Conservation (phyloP, 2,797 vertebrate species). For the Lacerta agilis region DNA sequence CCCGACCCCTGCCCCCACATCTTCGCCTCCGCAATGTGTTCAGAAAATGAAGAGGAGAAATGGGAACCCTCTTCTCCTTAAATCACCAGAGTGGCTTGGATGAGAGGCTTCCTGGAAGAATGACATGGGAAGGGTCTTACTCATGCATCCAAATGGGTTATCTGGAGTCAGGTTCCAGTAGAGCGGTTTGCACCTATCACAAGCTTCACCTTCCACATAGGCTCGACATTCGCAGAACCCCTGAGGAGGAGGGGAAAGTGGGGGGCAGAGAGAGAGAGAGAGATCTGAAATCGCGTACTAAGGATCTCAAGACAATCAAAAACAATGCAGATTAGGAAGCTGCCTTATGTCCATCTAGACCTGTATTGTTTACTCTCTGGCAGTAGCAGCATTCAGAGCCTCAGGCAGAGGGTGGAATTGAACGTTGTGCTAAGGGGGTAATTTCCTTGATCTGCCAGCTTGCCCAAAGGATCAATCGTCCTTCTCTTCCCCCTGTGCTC, state of each 20-base stretch:
- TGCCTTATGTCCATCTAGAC: not conserved
- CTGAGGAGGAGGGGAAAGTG: slow-evolving; percentile 62
- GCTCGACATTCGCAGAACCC: slow-evolving; percentile 85
- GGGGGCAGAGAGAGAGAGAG: not conserved
- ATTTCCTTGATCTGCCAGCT: too few species aligned
- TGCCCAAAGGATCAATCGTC: too few species aligned
- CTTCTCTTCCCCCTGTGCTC: too few species aligned
- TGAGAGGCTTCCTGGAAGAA: not conserved
- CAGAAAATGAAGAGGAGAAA: not conserved
- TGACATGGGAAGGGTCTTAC: slow-evolving; percentile 79
- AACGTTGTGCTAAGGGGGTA: accelerated
- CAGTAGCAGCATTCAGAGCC: not conserved
- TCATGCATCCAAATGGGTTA: slow-evolving; percentile 86
- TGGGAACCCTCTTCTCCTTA: not conserved
- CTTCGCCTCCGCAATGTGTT: not conserved
- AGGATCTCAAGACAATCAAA: too few species aligned
- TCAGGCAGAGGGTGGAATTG: too few species aligned
- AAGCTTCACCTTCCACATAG: slow-evolving; percentile 88
- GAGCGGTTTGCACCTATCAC: slow-evolving; percentile 90
- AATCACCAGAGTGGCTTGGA: not conserved
- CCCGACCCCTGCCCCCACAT: accelerated
- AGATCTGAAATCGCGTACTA: too few species aligned
- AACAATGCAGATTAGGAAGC: not conserved
- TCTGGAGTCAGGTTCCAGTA: slow-evolving; percentile 93
- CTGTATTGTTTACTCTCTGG: not conserved